Percentiles rank a stretch among this genome's conserved stretches.
These are phyloP conservation scores for Cygnus olor DNA, from an alignment of 2,797 vertebrate genomes.

Conservation along the genomic window DNA sequence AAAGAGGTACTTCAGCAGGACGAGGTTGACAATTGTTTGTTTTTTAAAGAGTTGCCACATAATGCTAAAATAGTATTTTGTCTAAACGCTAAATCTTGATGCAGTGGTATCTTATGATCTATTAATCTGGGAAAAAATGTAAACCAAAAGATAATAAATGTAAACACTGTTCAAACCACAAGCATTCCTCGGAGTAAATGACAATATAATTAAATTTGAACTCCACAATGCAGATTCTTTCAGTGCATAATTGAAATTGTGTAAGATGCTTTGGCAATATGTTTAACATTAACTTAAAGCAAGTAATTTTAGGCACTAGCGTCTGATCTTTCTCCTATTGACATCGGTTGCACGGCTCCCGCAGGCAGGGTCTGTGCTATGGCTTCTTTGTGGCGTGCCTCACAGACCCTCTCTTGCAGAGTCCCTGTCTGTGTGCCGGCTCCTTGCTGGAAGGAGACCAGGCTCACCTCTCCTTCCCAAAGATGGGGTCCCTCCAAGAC, in stretches of 20 bases:
- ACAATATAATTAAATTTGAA: conserved; percentile 62
- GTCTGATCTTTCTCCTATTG: conserved; percentile 39
- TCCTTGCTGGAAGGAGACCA: neutral
- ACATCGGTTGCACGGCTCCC: neutral
- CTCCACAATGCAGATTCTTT: conserved; percentile 49
- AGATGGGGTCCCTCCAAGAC: neutral
- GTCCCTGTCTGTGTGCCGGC: neutral
- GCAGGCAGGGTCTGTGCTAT: neutral
- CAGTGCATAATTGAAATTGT: conserved; percentile 45
- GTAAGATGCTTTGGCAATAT: conserved; percentile 49
- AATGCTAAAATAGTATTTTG: conserved; percentile 35
- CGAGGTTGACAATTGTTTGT: neutral
- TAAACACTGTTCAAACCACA: conserved; percentile 54
- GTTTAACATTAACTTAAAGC: conserved; percentile 47
- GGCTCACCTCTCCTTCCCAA: neutral
- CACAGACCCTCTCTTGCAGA: rapidly evolving
- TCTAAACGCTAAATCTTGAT: conserved; percentile 26
- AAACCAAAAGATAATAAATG: conserved; percentile 64
- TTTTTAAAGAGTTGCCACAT: conserved; percentile 42
- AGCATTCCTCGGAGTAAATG: conserved; percentile 35
- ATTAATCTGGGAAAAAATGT: conserved; percentile 56
- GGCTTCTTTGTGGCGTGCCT: neutral
- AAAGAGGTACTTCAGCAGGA: neutral
- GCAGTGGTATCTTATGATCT: conserved; percentile 37
- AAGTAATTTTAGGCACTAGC: conserved; percentile 37